These are phyloP conservation scores for Redunca redunca DNA, from an alignment of 2,113 vertebrate genomes.

Conservation along the genomic window DNA sequence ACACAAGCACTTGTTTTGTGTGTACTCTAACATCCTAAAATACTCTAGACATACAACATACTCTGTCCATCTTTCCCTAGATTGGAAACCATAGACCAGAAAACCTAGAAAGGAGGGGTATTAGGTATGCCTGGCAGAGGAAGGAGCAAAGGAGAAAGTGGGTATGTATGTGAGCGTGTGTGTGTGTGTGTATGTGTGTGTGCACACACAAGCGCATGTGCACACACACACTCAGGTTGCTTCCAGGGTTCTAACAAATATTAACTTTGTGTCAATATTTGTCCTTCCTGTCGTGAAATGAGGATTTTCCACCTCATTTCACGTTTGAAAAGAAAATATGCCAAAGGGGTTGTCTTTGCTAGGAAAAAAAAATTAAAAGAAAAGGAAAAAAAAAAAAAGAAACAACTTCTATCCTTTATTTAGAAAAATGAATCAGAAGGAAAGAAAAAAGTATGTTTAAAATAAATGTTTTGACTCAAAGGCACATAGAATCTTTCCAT, in stretches of 20 bases:
- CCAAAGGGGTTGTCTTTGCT: constrained; percentile 78
- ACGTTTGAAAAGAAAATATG: constrained; percentile 84
- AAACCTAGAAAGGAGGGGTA: not conserved
- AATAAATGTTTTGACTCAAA: constrained; percentile 83
- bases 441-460: constrained; percentile 68
- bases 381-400: not conserved
- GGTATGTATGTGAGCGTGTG: not conserved
- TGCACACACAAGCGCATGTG: not conserved
- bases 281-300: constrained; percentile 87
- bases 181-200: not conserved
- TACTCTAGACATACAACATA: not conserved
- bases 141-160: not conserved
- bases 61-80: not conserved
- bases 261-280: constrained; percentile 87
- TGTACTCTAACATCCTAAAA: not conserved
- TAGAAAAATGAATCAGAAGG: constrained; percentile 78
- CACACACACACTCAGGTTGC: constrained; percentile 71
- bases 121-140: not conserved
- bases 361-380: constrained; percentile 48
- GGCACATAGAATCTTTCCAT: constrained; percentile 74
- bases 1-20: not conserved
- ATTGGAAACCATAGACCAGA: not conserved
- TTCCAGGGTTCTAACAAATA: constrained; percentile 82
- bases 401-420: constrained; percentile 78
- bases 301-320: constrained; percentile 90